Percentiles rank a stretch among this genome's conserved stretches.
Conservation (phyloP, 2,888 invertebrate genomes). For the Drosophila rubida region DNA sequence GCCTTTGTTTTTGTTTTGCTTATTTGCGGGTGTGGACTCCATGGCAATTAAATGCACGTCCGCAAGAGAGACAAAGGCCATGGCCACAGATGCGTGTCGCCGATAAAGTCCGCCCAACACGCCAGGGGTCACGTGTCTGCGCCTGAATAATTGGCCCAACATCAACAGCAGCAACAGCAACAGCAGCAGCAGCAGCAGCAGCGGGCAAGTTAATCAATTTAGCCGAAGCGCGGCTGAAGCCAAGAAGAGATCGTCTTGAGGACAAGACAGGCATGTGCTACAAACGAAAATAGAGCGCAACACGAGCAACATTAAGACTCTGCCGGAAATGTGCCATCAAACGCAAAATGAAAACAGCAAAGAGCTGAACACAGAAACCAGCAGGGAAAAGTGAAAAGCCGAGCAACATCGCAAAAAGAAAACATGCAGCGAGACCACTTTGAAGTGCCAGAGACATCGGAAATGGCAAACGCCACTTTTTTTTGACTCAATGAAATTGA, state of each 20-base stretch:
- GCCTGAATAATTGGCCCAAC: not conserved
- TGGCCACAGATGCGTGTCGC: constrained; percentile 41
- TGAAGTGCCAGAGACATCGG: constrained; percentile 53
- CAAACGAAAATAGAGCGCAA: constrained; percentile 59
- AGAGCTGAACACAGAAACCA: not conserved
- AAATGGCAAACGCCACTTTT: constrained; percentile 58
- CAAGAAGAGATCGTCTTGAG: too few relatives aligned
- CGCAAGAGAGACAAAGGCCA: constrained; percentile 42
- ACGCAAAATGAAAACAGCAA: constrained; percentile 40
- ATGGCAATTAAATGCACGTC: constrained; percentile 61
- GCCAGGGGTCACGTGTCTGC: constrained; percentile 47
- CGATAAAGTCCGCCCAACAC: constrained; percentile 34
- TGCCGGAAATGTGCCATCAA: constrained; percentile 63
- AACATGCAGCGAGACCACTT: constrained; percentile 35
- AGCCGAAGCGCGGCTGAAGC: constrained; percentile 4
- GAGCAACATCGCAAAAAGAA: not conserved
- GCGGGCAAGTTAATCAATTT: constrained; percentile 37
- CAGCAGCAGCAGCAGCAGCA: too few relatives aligned
- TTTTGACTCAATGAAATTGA: not conserved
- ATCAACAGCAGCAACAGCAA: not conserved
- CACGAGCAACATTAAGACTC: constrained; percentile 47
- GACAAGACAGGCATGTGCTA: constrained; percentile 1
- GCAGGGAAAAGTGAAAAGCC: constrained; percentile 8
- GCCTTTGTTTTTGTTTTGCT: not conserved
- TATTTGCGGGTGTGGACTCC: constrained; percentile 26